Conservation (phyloP, 2,113 vertebrate genomes). For the Cochlearius cochlearius region DNA sequence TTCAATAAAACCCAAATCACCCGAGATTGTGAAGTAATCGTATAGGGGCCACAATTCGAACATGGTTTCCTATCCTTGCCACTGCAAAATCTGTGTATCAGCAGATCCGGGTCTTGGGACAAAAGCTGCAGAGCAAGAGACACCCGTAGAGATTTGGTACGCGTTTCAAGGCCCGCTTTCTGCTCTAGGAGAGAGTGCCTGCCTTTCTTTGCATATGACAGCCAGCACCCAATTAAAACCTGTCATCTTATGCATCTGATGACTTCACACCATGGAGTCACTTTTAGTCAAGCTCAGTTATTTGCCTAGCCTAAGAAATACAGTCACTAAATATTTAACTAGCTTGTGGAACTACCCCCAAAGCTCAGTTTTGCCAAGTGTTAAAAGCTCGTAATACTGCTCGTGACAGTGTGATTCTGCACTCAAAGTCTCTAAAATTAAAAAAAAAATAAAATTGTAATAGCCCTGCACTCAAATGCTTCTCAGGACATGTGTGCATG, state of each 20-base stretch:
- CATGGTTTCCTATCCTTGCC: background rate
- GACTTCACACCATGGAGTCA: background rate
- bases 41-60: background rate
- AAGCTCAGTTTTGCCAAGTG: background rate
- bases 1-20: background rate
- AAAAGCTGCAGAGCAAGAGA: background rate
- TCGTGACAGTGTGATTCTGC: background rate
- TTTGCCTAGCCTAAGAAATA: background rate
- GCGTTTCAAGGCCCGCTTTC: background rate
- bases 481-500: rapidly evolving
- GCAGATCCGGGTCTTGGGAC: background rate
- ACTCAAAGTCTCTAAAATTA: background rate
- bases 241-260: rapidly evolving
- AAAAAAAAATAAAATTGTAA: no score
- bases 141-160: background rate
- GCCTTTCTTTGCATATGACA: background rate
- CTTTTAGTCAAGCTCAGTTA: background rate
- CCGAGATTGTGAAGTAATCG: rapidly evolving
- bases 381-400: background rate
- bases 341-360: background rate
- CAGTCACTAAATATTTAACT: background rate
- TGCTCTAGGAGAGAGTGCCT: rapidly evolving
- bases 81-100: background rate
- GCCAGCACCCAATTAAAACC: background rate
- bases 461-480: background rate